These are phyloP conservation scores for Dromococcyx pavoninus DNA, from an alignment of 2,797 vertebrate genomes.

Conservation along the genomic window DNA sequence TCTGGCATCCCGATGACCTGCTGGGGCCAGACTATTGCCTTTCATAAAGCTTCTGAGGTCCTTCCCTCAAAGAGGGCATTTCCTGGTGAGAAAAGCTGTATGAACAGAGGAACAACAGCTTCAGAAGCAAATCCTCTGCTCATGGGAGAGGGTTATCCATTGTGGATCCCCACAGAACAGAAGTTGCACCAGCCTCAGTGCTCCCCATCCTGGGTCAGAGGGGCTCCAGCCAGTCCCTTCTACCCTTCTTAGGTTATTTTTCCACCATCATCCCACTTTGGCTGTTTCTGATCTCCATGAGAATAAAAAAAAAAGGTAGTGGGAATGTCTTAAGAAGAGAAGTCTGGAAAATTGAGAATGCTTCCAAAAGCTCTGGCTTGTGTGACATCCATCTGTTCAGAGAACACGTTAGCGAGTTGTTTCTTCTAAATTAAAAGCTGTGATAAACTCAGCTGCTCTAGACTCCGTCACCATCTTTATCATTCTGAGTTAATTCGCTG, in stretches of 20 bases:
- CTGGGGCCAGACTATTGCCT: background rate
- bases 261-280: background rate
- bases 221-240: background rate
- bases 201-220: rapidly evolving
- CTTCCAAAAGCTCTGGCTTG: background rate
- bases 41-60: background rate
- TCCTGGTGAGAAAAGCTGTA: background rate
- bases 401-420: background rate
- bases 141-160: background rate
- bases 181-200: background rate
- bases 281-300: background rate
- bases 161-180: rapidly evolving
- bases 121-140: background rate
- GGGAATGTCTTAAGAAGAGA: background rate
- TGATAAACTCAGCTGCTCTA: constrained; percentile 27
- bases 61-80: background rate
- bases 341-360: background rate
- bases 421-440: constrained; percentile 33
- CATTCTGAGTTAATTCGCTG: background rate
- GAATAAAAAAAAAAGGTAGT: background rate
- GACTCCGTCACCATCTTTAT: background rate
- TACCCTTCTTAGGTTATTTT: background rate
- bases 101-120: background rate
- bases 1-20: background rate
- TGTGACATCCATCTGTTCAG: constrained; percentile 17